Evolutionary conservation across 2,797 vertebrate species (phyloP), one percentile per base, ranked within the genome.

Genomic region (Manis javanica): DNA sequence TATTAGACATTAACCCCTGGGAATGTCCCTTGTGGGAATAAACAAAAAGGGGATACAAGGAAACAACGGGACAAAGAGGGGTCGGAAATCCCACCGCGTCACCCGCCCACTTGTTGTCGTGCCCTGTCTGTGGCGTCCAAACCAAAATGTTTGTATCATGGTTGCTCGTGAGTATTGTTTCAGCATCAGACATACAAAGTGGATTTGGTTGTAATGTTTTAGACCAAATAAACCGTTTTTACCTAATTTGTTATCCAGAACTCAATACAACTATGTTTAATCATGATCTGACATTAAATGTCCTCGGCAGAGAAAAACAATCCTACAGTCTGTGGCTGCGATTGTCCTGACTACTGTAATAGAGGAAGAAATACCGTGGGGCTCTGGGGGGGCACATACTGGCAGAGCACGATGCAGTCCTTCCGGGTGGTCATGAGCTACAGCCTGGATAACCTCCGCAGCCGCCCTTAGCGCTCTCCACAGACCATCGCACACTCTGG

Each of bases 191-290:
- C 49, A 19, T 69, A 59, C n/a, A n/a, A 51, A 91, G 83, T 90
- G 55, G 79, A 85, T 91, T 74, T 94, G 26, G 19, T 89, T 96
- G 95, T 95, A 34, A 90, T 78, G 63, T 92, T 92, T 96, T 69
- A 89, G 91, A 72, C 53, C 31, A 77, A 97, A 97, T 96, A 97
- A 97, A 98, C 85, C 68, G 42, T 91, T 96, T 90, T 87, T 68
- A 84, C 69, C 53, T 72, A 57, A 1, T 49, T 46, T 61, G 79
- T 78, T 61, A 89, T 31, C 53, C 88, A 78, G 94, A 75, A 59
- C 53, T 94, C 61, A 59, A 63, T 26, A 15, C 24, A 42, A 46
- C 59, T 18, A 2, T 71, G 26, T 53, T 42, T 89, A 23, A 55
- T 69, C 29, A 7, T n/a, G 74, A 51, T 61, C 72, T 42, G 29